phyloP scores from a whole-genome alignment of 1,140 invertebrate species.

The Drosophila orosa region DNA sequence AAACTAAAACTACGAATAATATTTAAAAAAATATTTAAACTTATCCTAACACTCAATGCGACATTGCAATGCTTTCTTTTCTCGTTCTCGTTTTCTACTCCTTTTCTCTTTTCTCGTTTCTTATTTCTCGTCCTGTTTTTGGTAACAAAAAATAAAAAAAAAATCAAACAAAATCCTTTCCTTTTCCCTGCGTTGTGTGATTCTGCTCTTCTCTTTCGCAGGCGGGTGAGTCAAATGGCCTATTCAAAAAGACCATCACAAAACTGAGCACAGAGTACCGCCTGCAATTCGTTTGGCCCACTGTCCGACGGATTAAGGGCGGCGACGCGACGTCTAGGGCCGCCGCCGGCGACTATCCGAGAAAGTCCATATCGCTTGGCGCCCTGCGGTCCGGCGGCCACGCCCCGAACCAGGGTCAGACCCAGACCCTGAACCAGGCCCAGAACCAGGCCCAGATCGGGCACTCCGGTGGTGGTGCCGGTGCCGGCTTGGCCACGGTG shows the following conservation, averaged over 20 bases:
- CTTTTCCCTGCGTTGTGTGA: slow-evolving; percentile 69
- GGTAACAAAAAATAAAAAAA: not conserved
- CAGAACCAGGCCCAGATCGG: slow-evolving; percentile 63
- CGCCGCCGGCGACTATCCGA: slow-evolving; percentile 86
- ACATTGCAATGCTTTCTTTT: slow-evolving; percentile 62
- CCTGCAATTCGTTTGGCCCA: slow-evolving; percentile 94
- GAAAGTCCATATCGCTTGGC: slow-evolving; percentile 94
- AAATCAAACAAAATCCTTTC: slow-evolving; percentile 20
- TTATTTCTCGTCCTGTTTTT: slow-evolving; percentile 36
- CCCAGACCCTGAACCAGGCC: slow-evolving; percentile 56
- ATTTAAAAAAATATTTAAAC: slow-evolving; percentile 33
- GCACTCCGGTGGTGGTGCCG: slow-evolving; percentile 69
- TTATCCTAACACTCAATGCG: slow-evolving; percentile 55
- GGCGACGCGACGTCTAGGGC: slow-evolving; percentile 82
- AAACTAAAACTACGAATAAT: slow-evolving; percentile 31
- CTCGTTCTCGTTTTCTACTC: slow-evolving; percentile 43
- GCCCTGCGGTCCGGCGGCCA: slow-evolving; percentile 90
- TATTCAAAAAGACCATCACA: slow-evolving; percentile 89
- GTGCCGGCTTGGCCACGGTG: slow-evolving; percentile 85
- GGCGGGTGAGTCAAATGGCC: slow-evolving; percentile 85
- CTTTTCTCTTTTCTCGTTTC: slow-evolving; percentile 38
- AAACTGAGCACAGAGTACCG: slow-evolving; percentile 94
- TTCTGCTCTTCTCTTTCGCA: slow-evolving; percentile 83
- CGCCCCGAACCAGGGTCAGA: slow-evolving; percentile 77
- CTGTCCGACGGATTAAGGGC: slow-evolving; percentile 86